A percentile compares a stretch with the other conserved stretches of the same genome.
These are phyloP conservation scores for Meteorus sp. DNA, from an alignment of 1,140 invertebrate genomes.

Conservation along the genomic window DNA sequence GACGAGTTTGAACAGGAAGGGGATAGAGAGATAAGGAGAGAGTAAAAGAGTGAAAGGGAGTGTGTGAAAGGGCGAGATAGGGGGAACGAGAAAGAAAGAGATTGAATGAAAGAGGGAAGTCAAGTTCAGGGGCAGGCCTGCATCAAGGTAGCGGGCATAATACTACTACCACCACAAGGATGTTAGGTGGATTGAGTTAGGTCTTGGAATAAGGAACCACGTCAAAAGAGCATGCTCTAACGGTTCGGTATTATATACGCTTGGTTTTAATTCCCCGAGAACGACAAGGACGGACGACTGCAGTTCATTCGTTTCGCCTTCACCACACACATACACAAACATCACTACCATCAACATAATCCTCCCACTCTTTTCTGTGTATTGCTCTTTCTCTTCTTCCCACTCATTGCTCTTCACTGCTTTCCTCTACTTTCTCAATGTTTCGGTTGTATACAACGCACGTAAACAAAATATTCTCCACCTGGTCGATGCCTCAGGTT, in stretches of 20 bases:
- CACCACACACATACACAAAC: slow-evolving; percentile 1
- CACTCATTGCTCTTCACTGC: too few relatives aligned
- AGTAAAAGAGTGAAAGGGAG: slow-evolving; percentile 38
- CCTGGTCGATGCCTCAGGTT: too few relatives aligned
- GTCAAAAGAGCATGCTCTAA: slow-evolving; percentile 32
- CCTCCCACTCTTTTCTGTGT: too few relatives aligned
- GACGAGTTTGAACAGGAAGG: too few relatives aligned
- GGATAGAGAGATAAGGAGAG: too few relatives aligned
- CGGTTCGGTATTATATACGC: slow-evolving; percentile 21
- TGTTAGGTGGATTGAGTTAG: slow-evolving; percentile 44
- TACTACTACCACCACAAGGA: slow-evolving; percentile 23
- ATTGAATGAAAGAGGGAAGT: slow-evolving; percentile 37
- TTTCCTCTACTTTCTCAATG: too few relatives aligned
- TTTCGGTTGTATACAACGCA: not conserved
- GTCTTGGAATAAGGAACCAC: slow-evolving; percentile 32
- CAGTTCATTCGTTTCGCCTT: slow-evolving; percentile 32
- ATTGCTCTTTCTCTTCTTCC: slow-evolving; percentile 10
- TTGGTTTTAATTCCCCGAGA: slow-evolving; percentile 29
- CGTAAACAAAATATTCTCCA: not conserved
- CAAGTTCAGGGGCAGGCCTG: slow-evolving; percentile 54
- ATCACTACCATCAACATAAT: too few relatives aligned
- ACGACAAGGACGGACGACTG: slow-evolving; percentile 15
- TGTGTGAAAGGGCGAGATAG: slow-evolving; percentile 48
- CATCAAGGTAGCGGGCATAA: slow-evolving; percentile 29
- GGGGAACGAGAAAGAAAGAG: slow-evolving; percentile 13